Percentiles rank a stretch among this genome's conserved stretches.
Evolutionary conservation across 2,888 invertebrate species (phyloP).

Genomic region (Saturnia pavonia): DNA sequence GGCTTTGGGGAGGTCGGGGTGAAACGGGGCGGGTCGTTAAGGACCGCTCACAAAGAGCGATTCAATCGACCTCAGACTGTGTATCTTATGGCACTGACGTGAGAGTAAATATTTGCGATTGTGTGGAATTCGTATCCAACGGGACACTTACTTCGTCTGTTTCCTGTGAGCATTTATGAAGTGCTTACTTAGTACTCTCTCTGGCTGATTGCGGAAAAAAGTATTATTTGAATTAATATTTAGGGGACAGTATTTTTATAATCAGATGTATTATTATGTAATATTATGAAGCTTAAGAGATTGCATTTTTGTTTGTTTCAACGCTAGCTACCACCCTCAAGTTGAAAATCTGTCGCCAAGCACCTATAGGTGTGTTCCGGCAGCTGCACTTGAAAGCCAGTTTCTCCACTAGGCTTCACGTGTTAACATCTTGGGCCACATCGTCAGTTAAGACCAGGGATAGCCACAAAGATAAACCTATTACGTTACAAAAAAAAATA

Average conservation of each 20-base stretch:
- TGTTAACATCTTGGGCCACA: too few relatives aligned
- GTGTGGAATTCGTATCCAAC: slow-evolving; percentile 34
- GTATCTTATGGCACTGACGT: slow-evolving; percentile 57
- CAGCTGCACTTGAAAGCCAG: too few relatives aligned
- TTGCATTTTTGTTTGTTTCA: too few relatives aligned
- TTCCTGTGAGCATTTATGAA: slow-evolving; percentile 44
- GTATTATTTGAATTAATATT: slow-evolving; percentile 24
- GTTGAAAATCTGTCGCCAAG: too few relatives aligned
- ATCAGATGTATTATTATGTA: background rate
- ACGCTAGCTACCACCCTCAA: too few relatives aligned
- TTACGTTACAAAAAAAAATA: too few relatives aligned
- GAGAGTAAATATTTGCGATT: slow-evolving; percentile 49
- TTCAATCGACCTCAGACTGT: slow-evolving; percentile 55
- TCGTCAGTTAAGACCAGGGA: too few relatives aligned
- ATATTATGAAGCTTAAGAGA: too few relatives aligned
- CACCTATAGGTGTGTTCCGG: too few relatives aligned
- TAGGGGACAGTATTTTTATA: slow-evolving; percentile 22
- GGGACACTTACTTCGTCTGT: slow-evolving; percentile 40
- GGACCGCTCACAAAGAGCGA: slow-evolving; percentile 52
- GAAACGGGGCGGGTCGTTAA: slow-evolving; percentile 40
- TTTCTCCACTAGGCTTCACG: too few relatives aligned
- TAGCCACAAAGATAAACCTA: too few relatives aligned
- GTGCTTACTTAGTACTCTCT: slow-evolving; percentile 34
- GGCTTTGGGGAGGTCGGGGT: slow-evolving; percentile 30
- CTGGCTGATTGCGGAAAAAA: slow-evolving; percentile 24